Evolutionary conservation across 2,113 vertebrate species (phyloP), one percentile per base, ranked within the genome.

Genomic region (Brachyhypopomus gauderio): DNA sequence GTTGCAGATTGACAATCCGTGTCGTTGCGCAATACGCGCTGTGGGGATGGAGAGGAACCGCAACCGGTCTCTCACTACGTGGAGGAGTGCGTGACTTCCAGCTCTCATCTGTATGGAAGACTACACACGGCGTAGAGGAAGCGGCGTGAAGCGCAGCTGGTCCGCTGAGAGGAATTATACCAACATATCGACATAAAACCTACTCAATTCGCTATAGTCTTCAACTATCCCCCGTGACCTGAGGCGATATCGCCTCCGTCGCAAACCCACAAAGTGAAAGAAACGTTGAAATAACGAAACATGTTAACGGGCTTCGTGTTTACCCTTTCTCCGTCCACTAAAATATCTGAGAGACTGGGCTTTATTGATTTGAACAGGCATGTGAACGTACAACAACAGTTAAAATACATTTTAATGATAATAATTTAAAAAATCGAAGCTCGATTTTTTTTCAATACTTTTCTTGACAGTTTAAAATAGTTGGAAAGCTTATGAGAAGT

Each of bases 21-120:
- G 95, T 95, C 94, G 94, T 96, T 95, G 94, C 88, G 93, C 94
- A 94, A 92, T 95, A 90, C 95, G 95, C 94, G 95, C 94, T 30
- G 92, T 86, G 89, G 87, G 91, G 92, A 91, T 82, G 91, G 93
- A 91, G 88, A 86, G 91, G 87, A 91, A 92, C 95, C 89, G 93
- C 94, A 94, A 88, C 94, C 92, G 87, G 90, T 92, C 92, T 89
- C 17, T 58, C 90, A 25, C 83, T 80, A 94, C 93, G 93, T 93
- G 92, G 93, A 92, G 91, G 87, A 91, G 30, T 59, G 73, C 67
- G 64, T 63, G 77, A 64, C 63, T 67, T 56, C 71, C 58, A 41
- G n/a, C 76, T 70, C 92, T 93, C 92, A 93, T 93, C 92, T 90
- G 92, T 92, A 93, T 92, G 91, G 90, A 86, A 90, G 88, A 85